Base-by-base conservation (phyloP, 2,888 invertebrate species). In the Oligia latruncula region DNA sequence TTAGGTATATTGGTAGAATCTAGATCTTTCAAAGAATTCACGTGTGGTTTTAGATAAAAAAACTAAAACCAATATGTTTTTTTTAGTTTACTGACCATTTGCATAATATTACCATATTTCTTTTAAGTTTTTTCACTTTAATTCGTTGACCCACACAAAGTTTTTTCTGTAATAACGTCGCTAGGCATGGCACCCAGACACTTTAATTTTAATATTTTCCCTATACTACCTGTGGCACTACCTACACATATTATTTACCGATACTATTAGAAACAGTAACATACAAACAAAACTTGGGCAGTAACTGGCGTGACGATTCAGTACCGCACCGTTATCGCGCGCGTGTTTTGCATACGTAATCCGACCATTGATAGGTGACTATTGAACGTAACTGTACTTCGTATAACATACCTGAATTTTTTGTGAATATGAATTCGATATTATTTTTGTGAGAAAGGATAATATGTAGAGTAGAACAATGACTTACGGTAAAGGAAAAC, bases 251-350 rank as follows among this genome's bases (percentile, higher is more conserved):
- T 1, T 35, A 29, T 55, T 40, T 66, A 71, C 71, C 4, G 52
- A 84, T 60, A 52, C 9, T 71, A 55, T 79, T 65, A 29, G 17
- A 65, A 81, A 58, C 84, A 62, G 75, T 80, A 87, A 83, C 83
- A 81, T 40, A 78, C 82, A 77, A 68, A 80, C 58, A 79, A 76
- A 81, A 80, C 81, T 78, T 78, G 75, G 71, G 2, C 85, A 72
- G 78, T 79, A 65, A 81, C 58, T 55, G 60, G 13, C 79, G 83
- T 85, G 88, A 90, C 87, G 82, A 72, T 90, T 86, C 58, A 88
- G 91, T 90, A 88, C 85, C 89, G 88, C 87, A 91, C 95, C 94
- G 95, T 94, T 95, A 95, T 89, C 87, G 76, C 71, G 71, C 62
- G 80, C 91, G 88, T 87, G 85, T 40, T 65, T 58, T 86, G 95